Conservation (phyloP, 2,113 vertebrate species). For the Cairina moschata region DNA sequence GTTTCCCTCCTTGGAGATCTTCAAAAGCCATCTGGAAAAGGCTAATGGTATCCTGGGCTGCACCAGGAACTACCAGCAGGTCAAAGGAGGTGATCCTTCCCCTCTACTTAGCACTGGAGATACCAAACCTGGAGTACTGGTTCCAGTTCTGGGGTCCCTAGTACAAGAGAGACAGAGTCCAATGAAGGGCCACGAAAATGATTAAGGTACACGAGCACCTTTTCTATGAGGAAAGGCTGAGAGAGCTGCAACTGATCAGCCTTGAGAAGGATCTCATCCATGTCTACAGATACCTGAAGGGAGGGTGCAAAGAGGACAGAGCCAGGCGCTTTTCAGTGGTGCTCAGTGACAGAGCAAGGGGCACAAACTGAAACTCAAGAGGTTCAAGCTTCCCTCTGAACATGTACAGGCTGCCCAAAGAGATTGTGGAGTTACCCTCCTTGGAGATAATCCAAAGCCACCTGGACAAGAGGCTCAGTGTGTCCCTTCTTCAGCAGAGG, state of each 20-base stretch:
- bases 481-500: not conserved
- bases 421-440: not conserved
- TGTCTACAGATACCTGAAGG: not conserved
- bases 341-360: not conserved
- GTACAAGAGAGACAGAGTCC: too few species aligned
- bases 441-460: not conserved
- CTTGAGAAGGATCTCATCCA: not conserved
- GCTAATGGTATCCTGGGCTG: too few species aligned
- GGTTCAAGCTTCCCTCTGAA: not conserved
- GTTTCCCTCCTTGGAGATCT: too few species aligned
- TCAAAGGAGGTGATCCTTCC: too few species aligned
- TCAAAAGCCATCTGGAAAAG: too few species aligned
- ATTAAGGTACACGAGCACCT: not conserved
- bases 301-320: not conserved
- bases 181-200: too few species aligned
- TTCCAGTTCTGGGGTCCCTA: too few species aligned
- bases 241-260: not conserved
- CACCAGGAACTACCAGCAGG: too few species aligned
- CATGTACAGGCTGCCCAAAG: not conserved
- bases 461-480: not conserved
- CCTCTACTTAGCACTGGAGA: too few species aligned
- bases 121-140: too few species aligned
- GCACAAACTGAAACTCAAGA: not conserved
- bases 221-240: not conserved
- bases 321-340: not conserved